Conservation (phyloP, 92 coral and sea anemone genomes). For the Actinernus sp. region DNA sequence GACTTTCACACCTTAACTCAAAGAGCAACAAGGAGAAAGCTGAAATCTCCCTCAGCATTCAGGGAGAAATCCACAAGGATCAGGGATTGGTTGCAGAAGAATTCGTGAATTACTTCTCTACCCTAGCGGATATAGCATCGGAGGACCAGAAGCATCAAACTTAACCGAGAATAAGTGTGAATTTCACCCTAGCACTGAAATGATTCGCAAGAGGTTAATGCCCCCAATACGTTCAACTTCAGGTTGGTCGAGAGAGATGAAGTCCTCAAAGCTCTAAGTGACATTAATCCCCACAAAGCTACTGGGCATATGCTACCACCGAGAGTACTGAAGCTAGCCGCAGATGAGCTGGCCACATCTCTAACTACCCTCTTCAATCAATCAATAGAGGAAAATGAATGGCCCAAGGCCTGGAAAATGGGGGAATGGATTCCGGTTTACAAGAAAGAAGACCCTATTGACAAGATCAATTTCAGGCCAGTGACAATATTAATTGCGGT, state of each 20-base stretch:
- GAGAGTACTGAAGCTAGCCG: constrained; percentile 9
- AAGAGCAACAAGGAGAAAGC: constrained; percentile 8
- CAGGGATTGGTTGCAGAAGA: too few relatives aligned
- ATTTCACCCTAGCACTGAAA: neutral
- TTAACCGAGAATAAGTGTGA: constrained; percentile 8
- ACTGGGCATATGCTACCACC: constrained; percentile 18
- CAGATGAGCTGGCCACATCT: constrained; percentile 17
- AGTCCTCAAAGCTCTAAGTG: constrained; percentile 8
- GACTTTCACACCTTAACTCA: constrained; percentile 44
- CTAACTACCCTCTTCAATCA: constrained; percentile 14
- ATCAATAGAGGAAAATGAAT: neutral
- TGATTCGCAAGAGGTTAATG: neutral
- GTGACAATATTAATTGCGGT: constrained; percentile 27
- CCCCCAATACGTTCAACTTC: neutral
- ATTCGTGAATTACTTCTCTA: neutral
- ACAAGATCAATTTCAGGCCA: constrained; percentile 40
- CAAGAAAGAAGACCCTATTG: constrained; percentile 42
- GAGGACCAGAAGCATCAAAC: constrained; percentile 5
- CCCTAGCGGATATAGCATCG: constrained; percentile 9
- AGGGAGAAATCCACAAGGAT: constrained; percentile 6
- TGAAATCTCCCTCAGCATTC: constrained; percentile 6
- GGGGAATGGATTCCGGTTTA: constrained; percentile 46
- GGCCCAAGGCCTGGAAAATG: constrained; percentile 33
- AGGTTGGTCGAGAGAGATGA: constrained; percentile 3
- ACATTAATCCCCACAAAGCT: constrained; percentile 14